Evolutionary conservation across 2,797 vertebrate genomes (phyloP).

Genomic region (Phalanger gymnotis): DNA sequence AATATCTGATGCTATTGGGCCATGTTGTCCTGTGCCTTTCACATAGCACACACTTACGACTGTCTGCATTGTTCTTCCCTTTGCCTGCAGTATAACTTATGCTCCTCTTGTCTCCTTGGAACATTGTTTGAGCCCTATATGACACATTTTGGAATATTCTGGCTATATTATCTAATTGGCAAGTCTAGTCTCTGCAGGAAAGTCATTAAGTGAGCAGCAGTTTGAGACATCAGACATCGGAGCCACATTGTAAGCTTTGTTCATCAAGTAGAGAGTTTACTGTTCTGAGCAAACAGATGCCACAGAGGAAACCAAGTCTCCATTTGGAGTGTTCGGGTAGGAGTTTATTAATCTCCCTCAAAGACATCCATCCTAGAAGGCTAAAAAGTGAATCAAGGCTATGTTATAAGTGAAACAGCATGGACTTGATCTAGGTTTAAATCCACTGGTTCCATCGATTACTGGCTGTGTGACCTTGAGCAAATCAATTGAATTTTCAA

Average conservation of each 20-base stretch:
- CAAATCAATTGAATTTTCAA: background rate
- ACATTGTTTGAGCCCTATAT: background rate
- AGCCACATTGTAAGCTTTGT: constrained; percentile 2
- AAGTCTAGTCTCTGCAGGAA: background rate
- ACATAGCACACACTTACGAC: background rate
- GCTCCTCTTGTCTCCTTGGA: background rate
- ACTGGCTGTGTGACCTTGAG: background rate
- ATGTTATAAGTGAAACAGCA: background rate
- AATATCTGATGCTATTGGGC: background rate
- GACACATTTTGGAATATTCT: background rate
- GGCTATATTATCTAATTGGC: background rate
- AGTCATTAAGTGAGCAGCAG: constrained; percentile 33
- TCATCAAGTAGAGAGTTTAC: constrained; percentile 16
- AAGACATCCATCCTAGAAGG: constrained; percentile 70
- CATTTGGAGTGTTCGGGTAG: constrained; percentile 58
- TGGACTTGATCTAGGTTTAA: background rate
- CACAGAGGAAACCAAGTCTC: constrained; percentile 57
- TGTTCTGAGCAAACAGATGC: constrained; percentile 53
- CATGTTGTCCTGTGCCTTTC: background rate
- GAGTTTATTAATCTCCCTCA: constrained; percentile 69
- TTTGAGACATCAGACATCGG: constrained; percentile 37
- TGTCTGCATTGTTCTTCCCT: background rate
- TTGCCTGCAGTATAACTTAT: background rate
- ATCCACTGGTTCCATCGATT: background rate
- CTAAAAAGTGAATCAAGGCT: constrained; percentile 61